Base-by-base conservation (phyloP, 1,140 invertebrate genomes). In the Chlorops oryzae region DNA sequence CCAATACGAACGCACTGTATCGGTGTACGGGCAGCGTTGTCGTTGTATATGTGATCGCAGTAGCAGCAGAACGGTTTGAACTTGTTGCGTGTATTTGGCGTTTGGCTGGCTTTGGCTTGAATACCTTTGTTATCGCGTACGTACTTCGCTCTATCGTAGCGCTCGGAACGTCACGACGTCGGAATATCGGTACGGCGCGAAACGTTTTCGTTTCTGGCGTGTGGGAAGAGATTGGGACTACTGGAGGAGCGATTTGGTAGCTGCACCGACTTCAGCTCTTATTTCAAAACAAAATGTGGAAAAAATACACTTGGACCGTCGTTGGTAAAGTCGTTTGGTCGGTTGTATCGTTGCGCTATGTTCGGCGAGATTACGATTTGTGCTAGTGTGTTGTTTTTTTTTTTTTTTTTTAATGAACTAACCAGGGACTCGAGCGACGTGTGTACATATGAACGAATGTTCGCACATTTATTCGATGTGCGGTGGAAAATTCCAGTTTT, bases 171-270 rank as follows among this genome's bases (percentile, higher is more conserved):
- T 20, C 7, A 38, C 17, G 35, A 38, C 35, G 21, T 38, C 35
- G 17, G 17, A 5, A 18, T 15, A 35, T 5, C 5, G 21, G 5
- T 20, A 38, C 17, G 35, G 35, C 35, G 5, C 5, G 35, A 20
- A 38, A 20, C 17, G 35, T 41, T 50, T 48, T 32, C 22, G 37
- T 25, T 27, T 44, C 23, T 44, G 41, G 49, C 62, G 66, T 69
- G 66, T 69, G 66, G 66, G 66, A 66, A 69, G 66, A 69, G 65
- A 63, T 69, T 62, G 63, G 65, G 65, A 69, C 66, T 69, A 69
- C 66, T 69, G 66, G 66, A 69, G 66, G 66, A 69, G 66, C 66
- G 63, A 69, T 63, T 66, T 69, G 66, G 66, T 69, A 69, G 66
- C 65, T 69, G 65, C 66, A 69, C 65, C 66, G 62, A 65, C 66